Base-by-base conservation (phyloP, 2,888 invertebrate species). In the Sipha maydis region DNA sequence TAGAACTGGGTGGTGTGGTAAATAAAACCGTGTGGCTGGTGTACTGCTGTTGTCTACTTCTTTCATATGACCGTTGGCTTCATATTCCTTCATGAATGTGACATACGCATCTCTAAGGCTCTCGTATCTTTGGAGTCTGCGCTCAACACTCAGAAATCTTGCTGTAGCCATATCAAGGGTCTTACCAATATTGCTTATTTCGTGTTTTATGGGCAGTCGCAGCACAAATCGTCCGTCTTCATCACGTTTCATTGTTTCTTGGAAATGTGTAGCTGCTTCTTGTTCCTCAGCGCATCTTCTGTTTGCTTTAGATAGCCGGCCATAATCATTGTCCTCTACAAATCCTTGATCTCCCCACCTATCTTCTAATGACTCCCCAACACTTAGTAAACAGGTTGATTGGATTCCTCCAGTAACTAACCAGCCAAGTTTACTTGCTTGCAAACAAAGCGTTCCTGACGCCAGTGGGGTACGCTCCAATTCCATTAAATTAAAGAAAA, bases 381-480 rank as follows among this genome's bases (percentile, higher is more conserved):
- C n/a, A n/a, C 28, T 79, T 34, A 79, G 25, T 2, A 56, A 17
- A 5, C 34, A 79, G 4, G 25, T 61, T n/a, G 61, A 8, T 14
- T 25, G 61, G 25, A 61, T 8, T 34, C 61, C 61, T 61, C 61
- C 61, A 61, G 79, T 61, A 0, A 79, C 25, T 14, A 61, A 4
- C 79, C 79, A 79, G 4, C 79, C 61, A 25, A 79, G 61, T 61
- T 38, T 79, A 2, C 61, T 61, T 25, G 25, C 34, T n/a, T 79
- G 79, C 5, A 79, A 34, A 14, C 11, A 34, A 1, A 61, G 25
- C 14, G 31, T 25, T 11, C 25, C 56, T 14, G 5, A 14, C 11
- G 4, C 17, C 0, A 61, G 17, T 11, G 5, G 7, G 25, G 56
- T 21, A 34, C 78, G 41, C 1, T 34, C 14, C 14, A 31, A 1